phyloP scores from a whole-genome alignment of 2,888 invertebrate genomes.

The Mystacides longicornis region DNA sequence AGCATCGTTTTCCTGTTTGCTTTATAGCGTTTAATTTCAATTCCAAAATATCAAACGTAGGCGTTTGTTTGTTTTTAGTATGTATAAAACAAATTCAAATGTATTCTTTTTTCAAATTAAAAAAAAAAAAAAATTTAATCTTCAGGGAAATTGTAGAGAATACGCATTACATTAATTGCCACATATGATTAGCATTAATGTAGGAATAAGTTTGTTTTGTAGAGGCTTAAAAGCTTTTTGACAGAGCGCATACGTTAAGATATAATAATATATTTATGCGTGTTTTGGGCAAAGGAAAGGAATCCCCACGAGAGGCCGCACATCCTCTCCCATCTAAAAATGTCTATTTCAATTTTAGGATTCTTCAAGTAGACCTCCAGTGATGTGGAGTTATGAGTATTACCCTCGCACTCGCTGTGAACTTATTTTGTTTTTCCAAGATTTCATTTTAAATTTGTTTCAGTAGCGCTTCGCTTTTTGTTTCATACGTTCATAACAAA shows the following conservation, averaged over 20 bases:
- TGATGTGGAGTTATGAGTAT: not conserved
- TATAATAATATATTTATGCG: slow-evolving; percentile 1
- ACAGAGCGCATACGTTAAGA: not conserved
- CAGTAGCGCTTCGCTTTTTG: too few species aligned
- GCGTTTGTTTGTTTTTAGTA: too few species aligned
- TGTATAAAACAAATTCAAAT: too few species aligned
- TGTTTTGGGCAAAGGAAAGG: not conserved
- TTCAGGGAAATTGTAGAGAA: not conserved
- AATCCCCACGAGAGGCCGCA: not conserved
- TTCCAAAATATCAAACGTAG: too few species aligned
- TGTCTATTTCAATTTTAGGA: slow-evolving; percentile 1
- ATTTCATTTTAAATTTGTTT: too few species aligned
- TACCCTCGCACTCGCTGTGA: not conserved
- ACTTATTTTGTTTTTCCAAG: not conserved
- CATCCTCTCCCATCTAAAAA: not conserved
- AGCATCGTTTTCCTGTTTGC: too few species aligned
- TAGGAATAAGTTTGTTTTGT: not conserved
- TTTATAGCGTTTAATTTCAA: too few species aligned
- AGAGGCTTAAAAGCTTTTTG: not conserved
- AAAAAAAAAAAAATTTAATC: not conserved
- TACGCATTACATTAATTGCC: slow-evolving; percentile 1
- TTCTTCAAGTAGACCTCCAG: not conserved
- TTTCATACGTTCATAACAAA: too few species aligned
- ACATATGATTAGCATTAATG: not conserved
- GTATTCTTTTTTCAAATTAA: too few species aligned